These are phyloP conservation scores for Cancer borealis DNA, from an alignment of 2,888 invertebrate species.

Conservation along the genomic window DNA sequence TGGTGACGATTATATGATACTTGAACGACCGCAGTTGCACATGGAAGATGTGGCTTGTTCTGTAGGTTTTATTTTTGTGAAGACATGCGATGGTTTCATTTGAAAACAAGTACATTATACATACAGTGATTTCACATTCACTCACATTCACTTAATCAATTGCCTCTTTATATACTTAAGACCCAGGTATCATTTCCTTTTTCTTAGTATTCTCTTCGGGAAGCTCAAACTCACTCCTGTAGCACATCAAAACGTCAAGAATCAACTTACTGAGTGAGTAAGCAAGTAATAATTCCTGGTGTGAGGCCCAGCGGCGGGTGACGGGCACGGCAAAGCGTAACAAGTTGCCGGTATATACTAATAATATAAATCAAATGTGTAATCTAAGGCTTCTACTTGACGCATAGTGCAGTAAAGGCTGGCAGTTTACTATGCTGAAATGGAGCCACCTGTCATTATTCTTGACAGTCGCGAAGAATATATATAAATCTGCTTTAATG, in stretches of 20 bases:
- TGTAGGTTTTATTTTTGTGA: not conserved
- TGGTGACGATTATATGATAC: not conserved
- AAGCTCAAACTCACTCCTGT: not conserved
- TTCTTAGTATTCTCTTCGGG: not conserved
- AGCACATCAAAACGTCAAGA: not conserved
- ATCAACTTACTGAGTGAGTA: not conserved
- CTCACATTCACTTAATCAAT: not conserved
- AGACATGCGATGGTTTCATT: not conserved
- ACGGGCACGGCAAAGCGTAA: not conserved
- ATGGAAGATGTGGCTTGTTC: not conserved
- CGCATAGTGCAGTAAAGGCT: not conserved
- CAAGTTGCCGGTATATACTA: not conserved
- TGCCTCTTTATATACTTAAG: not conserved
- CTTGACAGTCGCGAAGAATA: not conserved
- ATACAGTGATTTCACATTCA: no score
- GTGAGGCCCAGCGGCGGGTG: not conserved
- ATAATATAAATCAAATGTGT: not conserved
- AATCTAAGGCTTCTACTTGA: not conserved
- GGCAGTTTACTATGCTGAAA: not conserved
- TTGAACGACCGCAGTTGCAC: not conserved
- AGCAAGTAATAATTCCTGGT: not conserved
- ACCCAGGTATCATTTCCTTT: not conserved
- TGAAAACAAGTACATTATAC: not conserved
- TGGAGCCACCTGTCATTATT: not conserved
- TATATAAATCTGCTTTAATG: not conserved